Conservation (phyloP, 1,140 invertebrate species). For the Scylla paramamosain region DNA sequence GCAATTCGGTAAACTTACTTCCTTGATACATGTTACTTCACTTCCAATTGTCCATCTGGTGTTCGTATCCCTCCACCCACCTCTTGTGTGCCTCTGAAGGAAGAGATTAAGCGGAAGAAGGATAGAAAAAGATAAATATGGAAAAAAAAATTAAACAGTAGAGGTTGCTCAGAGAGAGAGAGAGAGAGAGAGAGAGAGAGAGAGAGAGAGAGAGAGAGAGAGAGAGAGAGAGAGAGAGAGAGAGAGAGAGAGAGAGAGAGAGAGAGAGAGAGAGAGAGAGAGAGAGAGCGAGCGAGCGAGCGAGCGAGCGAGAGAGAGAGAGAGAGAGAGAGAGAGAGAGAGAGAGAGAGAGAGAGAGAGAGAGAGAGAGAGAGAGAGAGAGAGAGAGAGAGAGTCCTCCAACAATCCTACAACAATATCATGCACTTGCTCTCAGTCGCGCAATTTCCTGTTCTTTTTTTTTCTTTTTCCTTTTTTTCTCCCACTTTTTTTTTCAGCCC, state of each 20-base stretch:
- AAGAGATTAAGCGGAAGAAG: too few species aligned
- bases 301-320: neutral
- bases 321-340: neutral
- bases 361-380: slow-evolving; percentile 16
- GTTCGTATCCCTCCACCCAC: too few species aligned
- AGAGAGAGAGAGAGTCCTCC: neutral
- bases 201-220: slow-evolving; percentile 1
- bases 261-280: too few species aligned
- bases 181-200: neutral
- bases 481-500: neutral
- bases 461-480: neutral
- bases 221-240: slow-evolving; percentile 14
- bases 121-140: too few species aligned
- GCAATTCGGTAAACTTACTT: too few species aligned
- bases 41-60: too few species aligned
- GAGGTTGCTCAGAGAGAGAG: too few species aligned
- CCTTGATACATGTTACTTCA: too few species aligned
- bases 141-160: too few species aligned
- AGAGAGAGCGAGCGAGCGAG: too few species aligned
- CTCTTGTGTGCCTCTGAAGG: too few species aligned
- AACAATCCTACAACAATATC: neutral
- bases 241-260: neutral
- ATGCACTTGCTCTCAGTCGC: neutral
- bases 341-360: neutral
- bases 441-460: slow-evolving; percentile 12